These are phyloP conservation scores for Octonoba sinensis DNA, from an alignment of 2,888 invertebrate species.

Conservation along the genomic window DNA sequence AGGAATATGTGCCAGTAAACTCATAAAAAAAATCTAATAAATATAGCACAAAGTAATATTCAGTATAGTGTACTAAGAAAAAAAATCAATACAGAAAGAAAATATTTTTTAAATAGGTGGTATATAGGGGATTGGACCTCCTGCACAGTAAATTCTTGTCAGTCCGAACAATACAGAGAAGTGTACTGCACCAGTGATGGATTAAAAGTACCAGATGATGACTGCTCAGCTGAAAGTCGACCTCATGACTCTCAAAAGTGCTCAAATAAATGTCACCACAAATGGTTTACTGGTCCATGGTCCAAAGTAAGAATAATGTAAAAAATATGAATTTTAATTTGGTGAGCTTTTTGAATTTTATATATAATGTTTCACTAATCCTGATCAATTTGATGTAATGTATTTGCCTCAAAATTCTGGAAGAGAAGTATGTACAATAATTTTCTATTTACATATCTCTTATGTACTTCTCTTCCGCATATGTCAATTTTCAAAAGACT, in stretches of 20 bases:
- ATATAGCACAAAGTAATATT: too few species aligned
- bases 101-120: constrained; percentile 22
- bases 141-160: constrained; percentile 26
- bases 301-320: constrained; percentile 31
- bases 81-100: too few species aligned
- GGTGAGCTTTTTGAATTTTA: neutral
- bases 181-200: constrained; percentile 18
- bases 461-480: too few species aligned
- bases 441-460: too few species aligned
- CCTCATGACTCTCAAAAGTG: constrained; percentile 18
- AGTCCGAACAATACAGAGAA: constrained; percentile 18
- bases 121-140: constrained; percentile 32
- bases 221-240: neutral
- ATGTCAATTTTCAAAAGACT: too few species aligned
- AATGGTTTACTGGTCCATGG: constrained; percentile 47
- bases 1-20: too few species aligned
- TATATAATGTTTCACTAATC: too few species aligned
- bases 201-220: neutral
- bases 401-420: too few species aligned
- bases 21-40: too few species aligned
- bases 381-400: too few species aligned
- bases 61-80: too few species aligned
- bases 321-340: neutral
- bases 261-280: constrained; percentile 1
- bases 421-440: too few species aligned